phyloP scores from a whole-genome alignment of 2,888 invertebrate species.

The Zelleria hepariella region DNA sequence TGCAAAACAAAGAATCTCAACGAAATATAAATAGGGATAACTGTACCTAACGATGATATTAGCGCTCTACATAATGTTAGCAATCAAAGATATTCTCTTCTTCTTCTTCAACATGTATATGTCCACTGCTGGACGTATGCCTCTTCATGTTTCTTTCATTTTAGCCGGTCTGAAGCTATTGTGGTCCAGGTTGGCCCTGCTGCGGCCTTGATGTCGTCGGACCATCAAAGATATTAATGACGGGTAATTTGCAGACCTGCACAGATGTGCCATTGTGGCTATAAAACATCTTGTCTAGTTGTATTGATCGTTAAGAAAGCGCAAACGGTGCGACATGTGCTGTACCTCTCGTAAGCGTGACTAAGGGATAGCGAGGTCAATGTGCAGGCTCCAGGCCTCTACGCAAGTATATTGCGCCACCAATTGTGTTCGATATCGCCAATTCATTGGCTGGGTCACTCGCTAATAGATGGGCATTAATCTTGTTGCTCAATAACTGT shows the following conservation, averaged over 20 bases:
- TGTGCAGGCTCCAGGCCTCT: not conserved
- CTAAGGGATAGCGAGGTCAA: constrained; percentile 1
- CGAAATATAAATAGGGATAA: not conserved
- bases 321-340: not conserved
- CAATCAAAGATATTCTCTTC: no score
- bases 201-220: not conserved
- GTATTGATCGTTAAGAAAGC: not conserved
- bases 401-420: constrained; percentile 26
- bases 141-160: no score
- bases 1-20: not conserved
- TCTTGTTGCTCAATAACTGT: constrained; percentile 18
- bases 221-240: not conserved
- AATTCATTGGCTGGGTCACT: constrained; percentile 42
- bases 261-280: not conserved
- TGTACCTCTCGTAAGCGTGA: not conserved
- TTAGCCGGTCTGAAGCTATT: no score
- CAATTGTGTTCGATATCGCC: constrained; percentile 40
- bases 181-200: no score
- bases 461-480: constrained; percentile 23
- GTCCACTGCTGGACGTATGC: no score
- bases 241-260: not conserved
- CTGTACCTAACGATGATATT: not conserved
- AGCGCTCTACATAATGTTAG: not conserved
- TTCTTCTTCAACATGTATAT: no score
- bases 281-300: not conserved